Base-by-base conservation (phyloP, 2,888 invertebrate genomes). In the Nemoura dubitans region DNA sequence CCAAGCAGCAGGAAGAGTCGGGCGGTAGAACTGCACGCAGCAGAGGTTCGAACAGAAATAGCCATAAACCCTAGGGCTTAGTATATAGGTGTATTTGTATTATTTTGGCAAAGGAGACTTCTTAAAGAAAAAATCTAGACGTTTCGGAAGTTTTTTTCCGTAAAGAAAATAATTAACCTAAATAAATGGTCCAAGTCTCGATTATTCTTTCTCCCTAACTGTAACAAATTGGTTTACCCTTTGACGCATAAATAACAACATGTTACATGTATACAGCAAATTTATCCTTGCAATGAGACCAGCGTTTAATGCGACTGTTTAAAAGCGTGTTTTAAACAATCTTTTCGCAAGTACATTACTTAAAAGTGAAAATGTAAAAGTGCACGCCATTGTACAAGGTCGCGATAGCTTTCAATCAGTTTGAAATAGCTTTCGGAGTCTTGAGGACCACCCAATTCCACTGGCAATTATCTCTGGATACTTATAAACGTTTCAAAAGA, bases 161-260 rank as follows among this genome's bases (percentile, higher is more conserved):
- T 21, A 59, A 21, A 28, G 10, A 81, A 26, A 21, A 81, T 81
- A 81, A 27, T 81, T 81, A 81, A 81, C 81, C 81, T 81, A 81
- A 81, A 81, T 81, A 81, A 81, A 81, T 30, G 81, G 30, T 30
- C 81, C 81, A 16, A 5, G 30, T 30, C 81, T 29, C 81, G 81
- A 81, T 81, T 81, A 81, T 81, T 81, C 81, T 81, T 81, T 81
- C 81, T 81, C 30, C 59, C 59, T 59, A 59, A 59, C 59, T 59
- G 81, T 81, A 81, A 81, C 81, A 81, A 81, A 81, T 81, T 81
- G 30, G 7, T 5, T 81, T 81, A 30, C 27, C 81, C 81, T 30
- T 27, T 30, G 81, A 28, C 14, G n/a, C 81, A 29, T 81, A 81
- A 81, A 81, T 81, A 27, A 81, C 81, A n/a, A 59, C 59, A 59